Evolutionary conservation across 2,797 vertebrate genomes (phyloP).

Genomic region (Protosalanx chinensis): DNA sequence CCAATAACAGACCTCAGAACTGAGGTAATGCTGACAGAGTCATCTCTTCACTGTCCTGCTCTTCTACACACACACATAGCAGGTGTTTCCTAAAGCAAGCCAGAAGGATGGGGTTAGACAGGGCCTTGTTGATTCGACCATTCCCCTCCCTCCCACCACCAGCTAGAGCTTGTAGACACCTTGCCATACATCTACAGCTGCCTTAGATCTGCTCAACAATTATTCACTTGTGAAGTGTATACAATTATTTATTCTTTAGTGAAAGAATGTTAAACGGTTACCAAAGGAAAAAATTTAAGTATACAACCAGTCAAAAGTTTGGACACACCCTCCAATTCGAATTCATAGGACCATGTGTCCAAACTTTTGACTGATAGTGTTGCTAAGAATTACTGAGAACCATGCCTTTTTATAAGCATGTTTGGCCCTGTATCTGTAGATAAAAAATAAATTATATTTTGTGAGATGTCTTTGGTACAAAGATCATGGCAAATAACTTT

Average conservation of each 20-base stretch:
- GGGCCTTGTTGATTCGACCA: slow-evolving; percentile 1
- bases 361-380: too few species aligned
- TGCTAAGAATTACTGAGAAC: not conserved
- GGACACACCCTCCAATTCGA: too few species aligned
- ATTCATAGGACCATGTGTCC: too few species aligned
- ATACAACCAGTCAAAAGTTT: too few species aligned
- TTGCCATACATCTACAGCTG: slow-evolving; percentile 64
- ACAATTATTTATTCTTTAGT: slow-evolving; percentile 78
- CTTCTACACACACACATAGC: not conserved
- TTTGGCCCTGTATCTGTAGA: slow-evolving; percentile 51
- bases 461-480: slow-evolving; percentile 49
- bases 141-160: slow-evolving; percentile 16
- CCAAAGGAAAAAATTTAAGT: slow-evolving; percentile 80
- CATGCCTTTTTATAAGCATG: slow-evolving; percentile 29
- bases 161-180: slow-evolving; percentile 64
- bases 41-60: not conserved
- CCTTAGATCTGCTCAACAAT: slow-evolving; percentile 64
- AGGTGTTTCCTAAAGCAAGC: slow-evolving; percentile 8
- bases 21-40: not conserved
- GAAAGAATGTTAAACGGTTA: slow-evolving; percentile 76
- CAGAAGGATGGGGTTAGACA: not conserved
- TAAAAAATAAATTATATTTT: slow-evolving; percentile 29
- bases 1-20: not conserved
- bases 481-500: slow-evolving; percentile 60
- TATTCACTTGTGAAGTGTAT: not conserved